Conservation (phyloP, 2,888 invertebrate genomes). For the Strigamia crassipes region DNA sequence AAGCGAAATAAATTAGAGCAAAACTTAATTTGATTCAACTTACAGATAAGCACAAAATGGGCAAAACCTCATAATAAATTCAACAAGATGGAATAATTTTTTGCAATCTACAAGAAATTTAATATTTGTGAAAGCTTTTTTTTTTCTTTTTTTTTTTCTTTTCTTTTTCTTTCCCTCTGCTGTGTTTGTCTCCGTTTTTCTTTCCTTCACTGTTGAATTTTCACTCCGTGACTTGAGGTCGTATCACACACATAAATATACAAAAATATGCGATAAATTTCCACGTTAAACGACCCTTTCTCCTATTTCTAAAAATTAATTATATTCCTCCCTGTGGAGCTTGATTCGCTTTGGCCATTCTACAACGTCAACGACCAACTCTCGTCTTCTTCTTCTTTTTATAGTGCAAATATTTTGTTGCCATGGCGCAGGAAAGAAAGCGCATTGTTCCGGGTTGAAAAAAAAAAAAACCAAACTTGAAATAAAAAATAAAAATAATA, state of each 20-base stretch:
- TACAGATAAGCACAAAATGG: slow-evolving; percentile 36
- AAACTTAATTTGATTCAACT: slow-evolving; percentile 38
- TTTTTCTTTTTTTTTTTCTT: background rate
- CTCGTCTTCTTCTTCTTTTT: background rate
- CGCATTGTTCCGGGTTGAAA: too few relatives aligned
- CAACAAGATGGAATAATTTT: slow-evolving; percentile 41
- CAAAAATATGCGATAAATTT: slow-evolving; percentile 24
- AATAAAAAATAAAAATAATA: too few relatives aligned
- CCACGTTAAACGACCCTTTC: slow-evolving; percentile 28
- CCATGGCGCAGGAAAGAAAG: too few relatives aligned
- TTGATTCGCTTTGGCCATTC: slow-evolving; percentile 19
- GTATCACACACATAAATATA: slow-evolving; percentile 36
- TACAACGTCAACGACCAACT: background rate
- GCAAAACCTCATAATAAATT: slow-evolving; percentile 42
- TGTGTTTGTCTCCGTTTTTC: background rate
- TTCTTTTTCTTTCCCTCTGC: background rate
- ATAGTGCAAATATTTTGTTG: background rate
- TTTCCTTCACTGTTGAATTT: background rate
- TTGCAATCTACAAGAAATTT: slow-evolving; percentile 40
- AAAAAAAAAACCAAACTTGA: too few relatives aligned
- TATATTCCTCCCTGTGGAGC: slow-evolving; percentile 23
- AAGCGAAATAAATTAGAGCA: slow-evolving; percentile 40
- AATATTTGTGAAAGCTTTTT: slow-evolving; percentile 37
- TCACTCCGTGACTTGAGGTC: slow-evolving; percentile 36
- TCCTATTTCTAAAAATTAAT: slow-evolving; percentile 12